A percentile compares a stretch with the other conserved stretches of the same genome.
Evolutionary conservation across 2,113 vertebrate genomes (phyloP).

Genomic region (human): GRCh38 chr14:21672001-21672500

Average conservation of each 20-base stretch:
- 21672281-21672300: background rate
- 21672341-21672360: background rate
- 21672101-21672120: background rate
- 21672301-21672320: background rate
- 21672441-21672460: background rate
- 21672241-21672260: background rate
- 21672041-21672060: background rate
- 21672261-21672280: background rate
- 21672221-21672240: background rate
- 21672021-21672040: background rate
- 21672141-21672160: background rate
- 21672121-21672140: background rate
- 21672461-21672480: background rate
- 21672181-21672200: background rate
- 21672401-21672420: background rate
- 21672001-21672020: background rate
- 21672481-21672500: constrained; percentile 4
- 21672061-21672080: background rate
- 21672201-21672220: background rate
- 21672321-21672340: background rate
- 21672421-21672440: background rate
- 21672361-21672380: background rate
- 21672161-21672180: background rate
- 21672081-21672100: background rate
- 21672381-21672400: background rate